A percentile compares a stretch with the other conserved stretches of the same genome.
Conservation (phyloP, 2,888 invertebrate species). For the Nephrotoma flavescens region DNA sequence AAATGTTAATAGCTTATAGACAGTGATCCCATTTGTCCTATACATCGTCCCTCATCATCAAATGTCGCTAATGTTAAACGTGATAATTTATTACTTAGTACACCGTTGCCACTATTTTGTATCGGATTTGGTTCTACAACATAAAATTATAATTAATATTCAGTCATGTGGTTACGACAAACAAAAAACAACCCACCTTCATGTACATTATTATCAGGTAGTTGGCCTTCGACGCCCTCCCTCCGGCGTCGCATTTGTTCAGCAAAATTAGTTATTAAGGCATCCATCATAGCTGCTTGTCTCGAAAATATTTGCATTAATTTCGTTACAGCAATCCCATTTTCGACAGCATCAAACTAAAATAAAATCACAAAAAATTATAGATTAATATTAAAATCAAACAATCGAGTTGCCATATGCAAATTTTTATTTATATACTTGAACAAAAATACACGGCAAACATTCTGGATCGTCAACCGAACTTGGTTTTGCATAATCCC, state of each 20-base stretch:
- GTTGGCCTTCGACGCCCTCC: constrained; percentile 29
- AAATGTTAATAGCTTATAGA: constrained; percentile 43
- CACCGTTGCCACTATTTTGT: constrained; percentile 32
- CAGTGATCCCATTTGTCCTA: constrained; percentile 78
- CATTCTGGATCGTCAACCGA: constrained; percentile 68
- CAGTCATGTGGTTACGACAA: neutral
- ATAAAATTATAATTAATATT: constrained; percentile 10
- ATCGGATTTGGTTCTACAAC: constrained; percentile 30
- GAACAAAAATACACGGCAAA: constrained; percentile 81
- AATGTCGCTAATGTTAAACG: constrained; percentile 77
- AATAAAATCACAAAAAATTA: constrained; percentile 9
- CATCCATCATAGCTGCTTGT: constrained; percentile 78
- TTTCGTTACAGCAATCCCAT: constrained; percentile 31
- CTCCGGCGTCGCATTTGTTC: constrained; percentile 54
- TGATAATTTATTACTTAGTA: constrained; percentile 71
- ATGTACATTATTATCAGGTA: constrained; percentile 29
- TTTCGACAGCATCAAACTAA: constrained; percentile 32
- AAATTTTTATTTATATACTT: constrained; percentile 29
- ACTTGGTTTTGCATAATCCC: constrained; percentile 82
- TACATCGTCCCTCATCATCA: constrained; percentile 74
- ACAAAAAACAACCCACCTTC: constrained; percentile 20
- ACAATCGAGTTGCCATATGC: neutral
- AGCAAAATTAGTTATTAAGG: constrained; percentile 67
- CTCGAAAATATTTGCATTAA: constrained; percentile 39
- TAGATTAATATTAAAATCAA: neutral